A percentile compares a stretch with the other conserved stretches of the same genome.
phyloP scores from a whole-genome alignment of 2,797 vertebrate genomes.

The Eleutherodactylus coqui region DNA sequence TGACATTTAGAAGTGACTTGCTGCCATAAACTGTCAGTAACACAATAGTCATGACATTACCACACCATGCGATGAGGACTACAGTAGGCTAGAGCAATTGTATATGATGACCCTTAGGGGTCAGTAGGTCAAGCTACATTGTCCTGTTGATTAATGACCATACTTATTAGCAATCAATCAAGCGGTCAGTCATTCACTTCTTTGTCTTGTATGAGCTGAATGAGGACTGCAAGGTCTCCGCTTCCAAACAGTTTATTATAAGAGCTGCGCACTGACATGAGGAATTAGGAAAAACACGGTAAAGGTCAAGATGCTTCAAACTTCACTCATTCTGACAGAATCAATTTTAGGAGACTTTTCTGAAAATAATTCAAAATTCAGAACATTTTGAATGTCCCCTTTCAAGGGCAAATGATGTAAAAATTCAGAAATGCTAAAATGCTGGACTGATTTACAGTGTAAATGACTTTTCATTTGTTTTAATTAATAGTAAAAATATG shows the following conservation, averaged over 20 bases:
- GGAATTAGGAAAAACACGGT: conserved; percentile 9
- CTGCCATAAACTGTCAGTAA: conserved; percentile 20
- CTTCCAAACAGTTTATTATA: conserved; percentile 35
- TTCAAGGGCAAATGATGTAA: neutral
- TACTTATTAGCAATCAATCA: conserved; percentile 31
- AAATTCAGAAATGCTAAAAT: conserved; percentile 2
- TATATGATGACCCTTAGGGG: conserved; percentile 6
- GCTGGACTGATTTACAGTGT: neutral
- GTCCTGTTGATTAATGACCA: conserved; percentile 18
- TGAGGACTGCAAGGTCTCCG: neutral
- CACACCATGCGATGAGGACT: neutral
- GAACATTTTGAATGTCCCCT: neutral
- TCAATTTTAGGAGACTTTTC: conserved; percentile 4
- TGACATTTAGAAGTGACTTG: conserved; percentile 21
- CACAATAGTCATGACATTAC: neutral
- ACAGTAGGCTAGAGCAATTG: neutral
- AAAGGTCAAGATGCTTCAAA: conserved; percentile 27
- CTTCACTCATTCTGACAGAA: conserved; percentile 29
- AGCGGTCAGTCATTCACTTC: conserved; percentile 1
- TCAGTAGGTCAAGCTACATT: neutral
- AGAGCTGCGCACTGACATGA: neutral
- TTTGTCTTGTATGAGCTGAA: conserved; percentile 5
- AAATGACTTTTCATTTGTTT: neutral
- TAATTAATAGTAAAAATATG: neutral
- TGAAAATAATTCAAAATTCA: conserved; percentile 2